Base-by-base conservation (phyloP, 2,797 vertebrate genomes). In the Tokudaia muenninki region DNA sequence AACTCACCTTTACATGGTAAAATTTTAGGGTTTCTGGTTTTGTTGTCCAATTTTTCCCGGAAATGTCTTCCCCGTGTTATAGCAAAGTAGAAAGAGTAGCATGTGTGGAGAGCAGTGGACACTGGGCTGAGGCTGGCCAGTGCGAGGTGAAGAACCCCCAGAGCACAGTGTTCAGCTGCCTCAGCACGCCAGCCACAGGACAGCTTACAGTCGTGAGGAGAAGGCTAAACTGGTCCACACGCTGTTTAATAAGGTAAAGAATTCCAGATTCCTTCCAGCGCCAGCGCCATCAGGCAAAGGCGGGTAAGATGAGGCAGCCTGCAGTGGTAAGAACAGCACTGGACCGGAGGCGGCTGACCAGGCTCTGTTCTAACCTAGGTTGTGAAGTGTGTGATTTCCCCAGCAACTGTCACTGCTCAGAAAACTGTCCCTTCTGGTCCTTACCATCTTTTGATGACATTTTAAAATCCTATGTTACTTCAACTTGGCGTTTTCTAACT, bases 21-120 rank as follows among this genome's bases (percentile, higher is more conserved):
- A 86, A 93, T 93, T 65, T 55, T 82, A 92, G 44, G 24, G 59
- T 84, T 81, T 65, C 44, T 92, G 44, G 29, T 47, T 94, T 88
- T 82, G 31, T 86, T 87, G 55, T 63, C 21, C 4, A 67, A 0
- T 84, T 77, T 94, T 94, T 59, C 37, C 57, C 87, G 63, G 74
- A 94, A 92, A 41, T 13, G 31, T 72, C 93, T 86, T 29, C 80
- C 90, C 22, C 44, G 29, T 90, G 47, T 90, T 87, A 12, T 65
- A 93, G 52, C 37, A 84, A 57, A 83, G 88, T 91, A 67, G 31
- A 63, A 78, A 59, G 50, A 94, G 74, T 83, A 72, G 24, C n/a
- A 26, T 17, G 4, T 83, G 26, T 91, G 75, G 12, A 83, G 2
- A 92, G 41, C 74, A 82, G 80, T 87, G 55, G 61, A 63, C 86